phyloP scores from a whole-genome alignment of 2,113 vertebrate genomes.

The Eudyptes chrysolophus region DNA sequence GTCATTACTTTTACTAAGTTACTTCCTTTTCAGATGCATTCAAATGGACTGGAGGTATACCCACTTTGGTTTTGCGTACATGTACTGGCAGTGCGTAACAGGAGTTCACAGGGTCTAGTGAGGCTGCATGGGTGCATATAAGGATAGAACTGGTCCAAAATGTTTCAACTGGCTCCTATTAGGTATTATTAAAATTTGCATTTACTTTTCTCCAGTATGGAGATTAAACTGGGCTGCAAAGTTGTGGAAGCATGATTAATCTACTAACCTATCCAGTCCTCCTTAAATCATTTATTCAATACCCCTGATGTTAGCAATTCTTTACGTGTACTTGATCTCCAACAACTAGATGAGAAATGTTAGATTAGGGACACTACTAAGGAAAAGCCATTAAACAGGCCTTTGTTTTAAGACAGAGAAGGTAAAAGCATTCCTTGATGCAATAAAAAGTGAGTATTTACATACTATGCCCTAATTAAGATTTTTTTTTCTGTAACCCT shows the following conservation, averaged over 20 bases:
- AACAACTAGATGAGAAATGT: slow-evolving; percentile 42
- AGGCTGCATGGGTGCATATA: background rate
- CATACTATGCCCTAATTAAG: slow-evolving; percentile 58
- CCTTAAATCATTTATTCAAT: slow-evolving; percentile 42
- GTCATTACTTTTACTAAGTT: background rate
- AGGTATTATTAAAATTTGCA: background rate
- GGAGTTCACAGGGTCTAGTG: background rate
- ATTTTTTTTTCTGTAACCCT: slow-evolving; percentile 59
- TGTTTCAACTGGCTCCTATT: background rate
- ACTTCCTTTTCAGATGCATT: background rate
- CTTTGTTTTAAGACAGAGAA: slow-evolving; percentile 54
- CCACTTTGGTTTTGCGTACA: background rate
- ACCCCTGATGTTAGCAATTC: slow-evolving; percentile 9
- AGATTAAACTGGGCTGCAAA: background rate
- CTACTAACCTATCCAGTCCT: background rate
- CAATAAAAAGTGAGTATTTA: slow-evolving; percentile 63
- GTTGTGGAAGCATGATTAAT: background rate
- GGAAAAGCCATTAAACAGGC: slow-evolving; percentile 29
- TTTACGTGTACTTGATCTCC: slow-evolving; percentile 41
- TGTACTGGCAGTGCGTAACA: fast-evolving
- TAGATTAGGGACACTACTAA: slow-evolving; percentile 32
- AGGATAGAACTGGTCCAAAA: background rate
- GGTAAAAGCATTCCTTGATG: slow-evolving; percentile 63
- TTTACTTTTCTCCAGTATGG: background rate
- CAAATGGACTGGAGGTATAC: background rate